Base-by-base conservation (phyloP, 1,140 invertebrate genomes). In the Charaxes varanes region DNA sequence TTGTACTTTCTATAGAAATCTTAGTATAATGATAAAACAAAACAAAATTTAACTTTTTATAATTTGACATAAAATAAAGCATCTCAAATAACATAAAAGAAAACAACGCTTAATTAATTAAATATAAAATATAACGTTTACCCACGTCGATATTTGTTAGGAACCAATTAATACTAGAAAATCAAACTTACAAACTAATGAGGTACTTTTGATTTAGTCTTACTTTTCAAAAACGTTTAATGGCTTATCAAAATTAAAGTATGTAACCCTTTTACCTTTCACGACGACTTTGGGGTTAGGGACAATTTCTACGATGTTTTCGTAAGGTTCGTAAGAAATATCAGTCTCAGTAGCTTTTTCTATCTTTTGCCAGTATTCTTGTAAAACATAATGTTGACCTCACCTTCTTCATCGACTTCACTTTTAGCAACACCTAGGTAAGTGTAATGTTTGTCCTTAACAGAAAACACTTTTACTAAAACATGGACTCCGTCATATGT, bases 321-420 rank as follows among this genome's bases (percentile, higher is more conserved):
- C 34, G 38, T 15, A 45, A 4, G 34, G 34, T 23, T 23, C 42
- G 26, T 45, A 18, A 7, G 42, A 45, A 40, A 50, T 1, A 15
- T 50, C 41, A 43, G 26, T 50, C 30, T 50, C 35, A 8, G 40
- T 41, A 8, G 43, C 33, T n/a, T n/a, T 21, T 50, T 50, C 38
- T 43, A 43, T 23, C 34, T 6, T 43, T 18, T 50, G 43, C 24
- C 17, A 40, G 8, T 17, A 30, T 30, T 14, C 36, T 48, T 48
- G 2, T 36, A 7, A 21, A 48, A 41, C 45, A 48, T 48, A 3
- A 36, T 32, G 18, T 31, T 3, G 13, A 42, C 40, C 13, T 42
- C 40, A 17, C 38, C 34, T 32, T 28, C 26, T 28, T 28, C 26
- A 14, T 28, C 26, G 14, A 28, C 26, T 8, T 28, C 14, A 28